Evolutionary conservation across 2,888 invertebrate species (phyloP).

Genomic region (Trypoxylon attenuatum): DNA sequence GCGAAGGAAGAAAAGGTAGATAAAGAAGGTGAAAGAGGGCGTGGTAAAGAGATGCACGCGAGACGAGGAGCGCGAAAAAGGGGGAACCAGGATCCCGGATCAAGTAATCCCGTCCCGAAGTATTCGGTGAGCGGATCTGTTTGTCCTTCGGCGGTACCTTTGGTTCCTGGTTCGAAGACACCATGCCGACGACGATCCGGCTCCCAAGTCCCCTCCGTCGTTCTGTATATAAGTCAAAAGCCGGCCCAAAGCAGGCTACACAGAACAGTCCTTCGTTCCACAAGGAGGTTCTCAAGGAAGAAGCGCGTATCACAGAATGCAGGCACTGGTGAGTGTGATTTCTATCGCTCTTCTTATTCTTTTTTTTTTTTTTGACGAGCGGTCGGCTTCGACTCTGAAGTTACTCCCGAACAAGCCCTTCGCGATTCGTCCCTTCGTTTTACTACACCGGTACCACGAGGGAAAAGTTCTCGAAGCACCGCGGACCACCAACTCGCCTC

Average conservation of each 20-base stretch:
- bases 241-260: slow-evolving; percentile 59
- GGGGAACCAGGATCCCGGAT: slow-evolving; percentile 49
- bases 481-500: neutral
- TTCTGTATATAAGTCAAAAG: slow-evolving; percentile 65
- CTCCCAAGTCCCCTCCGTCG: slow-evolving; percentile 35
- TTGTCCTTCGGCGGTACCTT: slow-evolving; percentile 54
- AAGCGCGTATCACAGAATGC: slow-evolving; percentile 36
- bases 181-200: slow-evolving; percentile 28
- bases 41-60: slow-evolving; percentile 23
- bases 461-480: no score
- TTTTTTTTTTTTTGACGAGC: no score
- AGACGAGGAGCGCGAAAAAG: slow-evolving; percentile 8
- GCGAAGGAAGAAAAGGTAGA: no score
- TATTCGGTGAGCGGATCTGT: slow-evolving; percentile 51
- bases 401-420: no score
- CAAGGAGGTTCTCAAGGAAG: slow-evolving; percentile 58
- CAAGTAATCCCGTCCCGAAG: slow-evolving; percentile 35
- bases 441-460: no score
- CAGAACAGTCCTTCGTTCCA: slow-evolving; percentile 61
- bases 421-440: no score
- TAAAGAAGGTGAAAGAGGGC: no score
- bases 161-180: slow-evolving; percentile 60
- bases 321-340: slow-evolving; percentile 48
- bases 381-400: no score
- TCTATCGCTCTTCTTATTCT: neutral